A percentile compares a stretch with the other conserved stretches of the same genome.
Conservation (phyloP, 2,888 invertebrate genomes). For the Rugalucina vietnamica region DNA sequence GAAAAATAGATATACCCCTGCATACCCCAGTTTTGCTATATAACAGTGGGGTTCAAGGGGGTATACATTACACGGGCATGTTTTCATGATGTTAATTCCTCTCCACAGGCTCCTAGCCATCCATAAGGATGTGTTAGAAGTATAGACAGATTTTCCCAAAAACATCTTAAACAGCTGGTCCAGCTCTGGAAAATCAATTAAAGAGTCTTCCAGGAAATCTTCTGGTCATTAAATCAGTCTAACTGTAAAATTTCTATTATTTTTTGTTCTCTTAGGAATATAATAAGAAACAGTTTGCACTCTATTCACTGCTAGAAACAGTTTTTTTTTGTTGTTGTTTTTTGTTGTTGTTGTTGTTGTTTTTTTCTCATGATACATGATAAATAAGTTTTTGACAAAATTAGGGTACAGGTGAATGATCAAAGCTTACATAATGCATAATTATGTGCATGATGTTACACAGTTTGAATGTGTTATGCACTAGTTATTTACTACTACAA, state of each 20-base stretch:
- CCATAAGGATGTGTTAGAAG: not conserved
- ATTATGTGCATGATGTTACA: too few relatives aligned
- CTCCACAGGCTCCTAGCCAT: not conserved
- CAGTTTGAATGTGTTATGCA: too few relatives aligned
- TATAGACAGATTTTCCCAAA: not conserved
- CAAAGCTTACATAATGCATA: not conserved
- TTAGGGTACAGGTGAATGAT: not conserved
- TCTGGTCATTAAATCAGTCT: not conserved
- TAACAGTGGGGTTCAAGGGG: not conserved
- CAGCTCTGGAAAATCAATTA: slow-evolving; percentile 8
- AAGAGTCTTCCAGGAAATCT: not conserved
- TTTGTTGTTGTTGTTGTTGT: not conserved
- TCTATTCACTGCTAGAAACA: too few relatives aligned
- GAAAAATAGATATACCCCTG: not conserved
- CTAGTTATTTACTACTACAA: too few relatives aligned
- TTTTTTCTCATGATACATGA: not conserved
- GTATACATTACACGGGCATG: not conserved
- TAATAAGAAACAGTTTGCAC: not conserved
- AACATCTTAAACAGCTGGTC: not conserved
- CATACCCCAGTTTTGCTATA: not conserved
- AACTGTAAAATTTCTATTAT: not conserved
- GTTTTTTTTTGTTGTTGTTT: not conserved
- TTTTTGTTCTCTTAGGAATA: not conserved
- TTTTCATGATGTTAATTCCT: not conserved
- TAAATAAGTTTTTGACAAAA: not conserved